phyloP scores from a whole-genome alignment of 2,888 invertebrate species.

The Cynaeus angustus region DNA sequence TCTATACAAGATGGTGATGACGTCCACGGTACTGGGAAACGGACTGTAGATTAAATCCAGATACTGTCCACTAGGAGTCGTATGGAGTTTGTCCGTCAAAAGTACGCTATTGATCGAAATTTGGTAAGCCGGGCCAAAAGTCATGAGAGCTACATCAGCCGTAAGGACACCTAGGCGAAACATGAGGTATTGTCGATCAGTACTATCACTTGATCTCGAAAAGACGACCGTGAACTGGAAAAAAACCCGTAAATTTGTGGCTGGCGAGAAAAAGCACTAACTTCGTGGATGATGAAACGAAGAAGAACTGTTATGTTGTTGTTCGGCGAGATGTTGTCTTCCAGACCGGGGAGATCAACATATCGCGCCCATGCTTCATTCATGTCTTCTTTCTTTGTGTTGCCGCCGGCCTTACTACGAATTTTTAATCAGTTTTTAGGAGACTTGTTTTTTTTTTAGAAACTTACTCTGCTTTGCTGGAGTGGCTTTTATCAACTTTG shows the following conservation, averaged over 20 bases:
- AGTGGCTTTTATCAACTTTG: conserved; percentile 41
- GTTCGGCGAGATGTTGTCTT: conserved; percentile 86
- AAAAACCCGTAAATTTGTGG: not conserved
- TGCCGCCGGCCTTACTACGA: conserved; percentile 53
- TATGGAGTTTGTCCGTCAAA: conserved; percentile 85
- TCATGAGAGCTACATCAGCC: conserved; percentile 84
- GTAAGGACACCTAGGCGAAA: conserved; percentile 80
- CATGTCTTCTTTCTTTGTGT: conserved; percentile 63
- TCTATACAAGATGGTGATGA: conserved; percentile 83
- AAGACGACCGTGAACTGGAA: conserved; percentile 79
- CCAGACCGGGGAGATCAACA: conserved; percentile 86
- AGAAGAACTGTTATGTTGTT: conserved; percentile 83
- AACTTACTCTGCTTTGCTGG: conserved; percentile 43
- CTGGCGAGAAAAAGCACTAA: conserved; percentile 57
- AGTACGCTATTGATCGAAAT: conserved; percentile 78
- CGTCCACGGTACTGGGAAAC: conserved; percentile 74
- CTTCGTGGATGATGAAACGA: conserved; percentile 82
- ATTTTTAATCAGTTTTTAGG: not conserved
- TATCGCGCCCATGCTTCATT: conserved; percentile 83
- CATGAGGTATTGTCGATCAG: conserved; percentile 84
- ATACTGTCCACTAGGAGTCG: conserved; percentile 83
- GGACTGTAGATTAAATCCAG: conserved; percentile 82
- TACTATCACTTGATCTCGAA: conserved; percentile 77
- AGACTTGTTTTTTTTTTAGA: not conserved
- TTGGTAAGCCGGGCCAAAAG: conserved; percentile 86